These are phyloP conservation scores for Amblyjoppa proteus DNA, from an alignment of 2,888 invertebrate species.

Conservation along the genomic window DNA sequence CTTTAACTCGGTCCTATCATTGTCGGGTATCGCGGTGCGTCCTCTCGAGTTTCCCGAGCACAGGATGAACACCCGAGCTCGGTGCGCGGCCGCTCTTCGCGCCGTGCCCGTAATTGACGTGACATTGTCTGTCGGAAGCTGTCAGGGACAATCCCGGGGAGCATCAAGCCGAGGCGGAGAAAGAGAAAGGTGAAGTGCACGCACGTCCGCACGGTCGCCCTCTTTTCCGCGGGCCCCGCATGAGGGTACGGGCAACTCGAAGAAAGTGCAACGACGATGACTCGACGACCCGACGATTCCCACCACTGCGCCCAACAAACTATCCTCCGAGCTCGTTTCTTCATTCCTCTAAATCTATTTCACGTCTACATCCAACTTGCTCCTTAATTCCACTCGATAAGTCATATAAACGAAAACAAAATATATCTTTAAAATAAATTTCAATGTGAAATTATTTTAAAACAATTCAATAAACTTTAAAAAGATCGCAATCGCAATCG, in stretches of 20 bases:
- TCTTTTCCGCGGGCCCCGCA: background rate
- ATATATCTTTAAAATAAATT: background rate
- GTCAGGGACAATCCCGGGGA: slow-evolving; percentile 69
- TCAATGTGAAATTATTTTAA: background rate
- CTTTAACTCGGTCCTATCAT: slow-evolving; percentile 12
- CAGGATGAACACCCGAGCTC: slow-evolving; percentile 40
- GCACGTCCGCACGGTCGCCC: slow-evolving; percentile 72
- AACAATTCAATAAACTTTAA: too few relatives aligned
- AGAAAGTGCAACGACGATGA: slow-evolving; percentile 81
- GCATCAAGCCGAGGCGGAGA: slow-evolving; percentile 70
- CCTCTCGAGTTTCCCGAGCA: slow-evolving; percentile 7
- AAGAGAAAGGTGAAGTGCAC: slow-evolving; percentile 83
- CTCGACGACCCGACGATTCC: slow-evolving; percentile 67
- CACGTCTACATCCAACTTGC: background rate
- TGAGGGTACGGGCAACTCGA: slow-evolving; percentile 65
- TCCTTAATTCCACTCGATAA: background rate
- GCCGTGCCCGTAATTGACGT: slow-evolving; percentile 57
- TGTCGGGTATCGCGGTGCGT: slow-evolving; percentile 13
- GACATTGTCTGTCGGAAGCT: slow-evolving; percentile 73
- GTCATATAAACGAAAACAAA: background rate
- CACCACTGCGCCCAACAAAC: slow-evolving; percentile 43
- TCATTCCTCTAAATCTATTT: slow-evolving; percentile 58
- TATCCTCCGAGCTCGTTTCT: slow-evolving; percentile 27
- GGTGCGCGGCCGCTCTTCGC: slow-evolving; percentile 6
- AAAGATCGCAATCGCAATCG: too few relatives aligned